Evolutionary conservation across 2,797 vertebrate species (phyloP).

Genomic region (Sphenopsis melanotis): DNA sequence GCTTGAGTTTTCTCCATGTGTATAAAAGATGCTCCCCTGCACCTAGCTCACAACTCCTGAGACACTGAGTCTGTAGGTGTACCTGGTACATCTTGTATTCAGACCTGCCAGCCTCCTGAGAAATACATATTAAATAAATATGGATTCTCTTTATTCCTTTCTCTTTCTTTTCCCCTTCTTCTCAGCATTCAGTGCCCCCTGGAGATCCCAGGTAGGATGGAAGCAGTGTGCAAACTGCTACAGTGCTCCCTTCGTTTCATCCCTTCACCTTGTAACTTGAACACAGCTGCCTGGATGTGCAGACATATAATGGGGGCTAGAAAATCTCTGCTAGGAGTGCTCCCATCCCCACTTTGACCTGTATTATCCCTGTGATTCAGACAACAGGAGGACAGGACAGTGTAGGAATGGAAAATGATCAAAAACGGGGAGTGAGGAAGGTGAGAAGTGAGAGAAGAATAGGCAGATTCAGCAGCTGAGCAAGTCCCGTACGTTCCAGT

Average conservation of each 20-base stretch:
- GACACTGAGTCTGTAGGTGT: background rate
- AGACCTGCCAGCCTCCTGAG: background rate
- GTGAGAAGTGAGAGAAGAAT: background rate
- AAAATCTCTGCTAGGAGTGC: background rate
- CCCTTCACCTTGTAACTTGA: background rate
- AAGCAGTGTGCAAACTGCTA: background rate
- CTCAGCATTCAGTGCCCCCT: background rate
- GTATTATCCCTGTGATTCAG: background rate
- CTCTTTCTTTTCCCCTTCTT: background rate
- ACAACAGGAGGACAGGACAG: background rate
- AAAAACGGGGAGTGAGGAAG: background rate
- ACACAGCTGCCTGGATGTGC: background rate
- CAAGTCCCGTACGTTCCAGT: rapidly evolving
- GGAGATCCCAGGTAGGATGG: background rate
- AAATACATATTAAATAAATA: background rate
- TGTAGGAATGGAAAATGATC: background rate
- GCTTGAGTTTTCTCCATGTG: background rate
- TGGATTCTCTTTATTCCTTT: background rate
- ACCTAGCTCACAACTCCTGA: background rate
- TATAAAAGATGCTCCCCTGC: background rate
- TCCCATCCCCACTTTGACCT: background rate
- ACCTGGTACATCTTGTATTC: background rate
- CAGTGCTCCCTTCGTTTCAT: rapidly evolving
- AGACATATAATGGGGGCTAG: rapidly evolving
- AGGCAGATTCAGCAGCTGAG: background rate